Evolutionary conservation across 2,113 vertebrate genomes (phyloP).

Genomic region (Oncorhynchus tshawytscha): DNA sequence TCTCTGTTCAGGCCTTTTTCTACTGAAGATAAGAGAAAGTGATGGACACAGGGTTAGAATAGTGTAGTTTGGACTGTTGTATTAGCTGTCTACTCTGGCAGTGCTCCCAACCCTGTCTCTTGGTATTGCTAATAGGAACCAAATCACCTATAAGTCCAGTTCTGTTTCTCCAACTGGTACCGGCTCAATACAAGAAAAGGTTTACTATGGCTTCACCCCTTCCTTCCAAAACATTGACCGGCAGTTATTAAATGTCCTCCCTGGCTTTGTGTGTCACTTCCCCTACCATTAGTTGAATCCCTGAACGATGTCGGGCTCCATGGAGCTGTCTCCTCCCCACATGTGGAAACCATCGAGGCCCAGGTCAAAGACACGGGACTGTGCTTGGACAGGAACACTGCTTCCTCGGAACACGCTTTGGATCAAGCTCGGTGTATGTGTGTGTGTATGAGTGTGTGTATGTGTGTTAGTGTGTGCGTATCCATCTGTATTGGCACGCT

Average conservation of each 20-base stretch:
- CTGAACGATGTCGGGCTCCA: slow-evolving; percentile 4
- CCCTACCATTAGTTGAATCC: slow-evolving; percentile 4
- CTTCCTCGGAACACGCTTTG: not conserved
- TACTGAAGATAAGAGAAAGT: not conserved
- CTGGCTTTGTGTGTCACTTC: slow-evolving; percentile 17
- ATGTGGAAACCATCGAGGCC: slow-evolving; percentile 32
- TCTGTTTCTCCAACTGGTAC: too few relatives aligned
- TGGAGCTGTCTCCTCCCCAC: slow-evolving; percentile 18
- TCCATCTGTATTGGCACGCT: not conserved
- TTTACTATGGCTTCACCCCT: too few relatives aligned
- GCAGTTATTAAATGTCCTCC: slow-evolving; percentile 19
- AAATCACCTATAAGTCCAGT: not conserved
- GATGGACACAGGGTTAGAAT: not conserved
- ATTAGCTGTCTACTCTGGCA: not conserved
- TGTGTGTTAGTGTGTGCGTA: not conserved
- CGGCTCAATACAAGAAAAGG: not conserved
- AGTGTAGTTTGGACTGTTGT: not conserved
- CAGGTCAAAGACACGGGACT: not conserved
- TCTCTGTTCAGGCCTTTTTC: not conserved
- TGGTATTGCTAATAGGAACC: not conserved
- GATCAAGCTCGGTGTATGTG: not conserved
- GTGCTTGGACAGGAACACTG: not conserved
- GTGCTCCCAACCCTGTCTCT: not conserved
- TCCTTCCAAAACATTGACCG: slow-evolving; percentile 1
- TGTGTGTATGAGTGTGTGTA: not conserved